Evolutionary conservation across 1,140 invertebrate genomes (phyloP), one percentile per base, ranked within the genome.

Genomic region (Capitella teleta): DNA sequence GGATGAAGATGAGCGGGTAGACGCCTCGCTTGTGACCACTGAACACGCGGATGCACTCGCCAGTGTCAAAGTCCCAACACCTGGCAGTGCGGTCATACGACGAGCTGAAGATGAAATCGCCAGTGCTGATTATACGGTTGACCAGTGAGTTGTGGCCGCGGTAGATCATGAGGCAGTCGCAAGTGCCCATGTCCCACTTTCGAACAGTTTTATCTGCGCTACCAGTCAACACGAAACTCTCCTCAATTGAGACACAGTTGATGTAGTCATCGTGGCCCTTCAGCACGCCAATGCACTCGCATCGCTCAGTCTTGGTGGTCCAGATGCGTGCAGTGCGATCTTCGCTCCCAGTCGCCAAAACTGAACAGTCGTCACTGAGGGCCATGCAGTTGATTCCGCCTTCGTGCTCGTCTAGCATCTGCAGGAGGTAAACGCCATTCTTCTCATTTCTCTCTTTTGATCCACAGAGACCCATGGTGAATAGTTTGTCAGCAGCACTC

Each of bases 161-260:
- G 51, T 74, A 70, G 4, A 75, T 63, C 21, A 66, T 60, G 14
- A 77, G 49, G 51, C 76, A 77, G 50, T 76, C 69, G 44, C 70
- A 76, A 25, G 67, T 71, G 45, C 68, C 68, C 28, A 78, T 75
- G 56, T 76, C 72, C 78, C 78, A 79, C 60, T 79, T 78, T 42
- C 74, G 61, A 28, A 79, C 62, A 8, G 76, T 77, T 47, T 69
- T 66, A 60, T 79, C 78, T 4, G 76, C 74, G 40, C 73, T 72
- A 48, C 76, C 76, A 12, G 75, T 77, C 14, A 79, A 47, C 2
- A 78, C 73, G 60, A 63, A 77, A 30, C 68, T 71, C 44, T 77
- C 75, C 32, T 70, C 63, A 14, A 78, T 72, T 3, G 72, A 53
- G 44, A 76, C 66, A 53, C 73, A 76, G 23, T 74, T 79, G 41